Percentiles rank a stretch among this genome's conserved stretches.
Conservation (phyloP, 2,797 vertebrate genomes). For the Phylloscopus collybita region DNA sequence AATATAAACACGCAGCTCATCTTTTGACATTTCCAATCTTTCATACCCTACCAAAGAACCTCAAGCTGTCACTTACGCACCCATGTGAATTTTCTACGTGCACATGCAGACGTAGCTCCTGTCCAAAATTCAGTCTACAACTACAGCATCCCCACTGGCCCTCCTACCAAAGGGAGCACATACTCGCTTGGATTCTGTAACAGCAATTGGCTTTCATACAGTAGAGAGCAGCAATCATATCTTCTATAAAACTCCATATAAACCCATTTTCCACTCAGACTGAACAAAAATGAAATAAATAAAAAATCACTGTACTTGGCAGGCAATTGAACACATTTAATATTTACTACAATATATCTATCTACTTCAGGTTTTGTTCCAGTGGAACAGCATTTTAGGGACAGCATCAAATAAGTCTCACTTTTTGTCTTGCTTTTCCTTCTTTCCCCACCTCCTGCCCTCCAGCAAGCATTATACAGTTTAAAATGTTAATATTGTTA, state of each 20-base stretch:
- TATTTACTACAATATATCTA: conserved; percentile 1
- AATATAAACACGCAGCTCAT: not conserved
- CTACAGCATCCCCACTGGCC: not conserved
- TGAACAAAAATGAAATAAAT: not conserved
- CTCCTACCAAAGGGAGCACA: not conserved
- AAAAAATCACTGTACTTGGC: not conserved
- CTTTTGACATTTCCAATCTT: not conserved
- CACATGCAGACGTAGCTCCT: accelerated
- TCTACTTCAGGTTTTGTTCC: conserved; percentile 15
- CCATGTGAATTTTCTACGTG: accelerated
- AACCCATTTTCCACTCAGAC: not conserved
- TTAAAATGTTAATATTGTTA: conserved; percentile 23
- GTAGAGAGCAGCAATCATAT: not conserved
- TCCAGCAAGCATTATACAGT: conserved; percentile 6
- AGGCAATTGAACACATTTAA: not conserved
- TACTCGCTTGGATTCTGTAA: not conserved
- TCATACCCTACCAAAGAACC: not conserved
- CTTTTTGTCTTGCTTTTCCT: not conserved
- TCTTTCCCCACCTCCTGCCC: not conserved
- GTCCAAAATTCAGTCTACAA: not conserved
- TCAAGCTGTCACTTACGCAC: not conserved
- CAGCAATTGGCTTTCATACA: not conserved
- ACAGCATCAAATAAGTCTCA: conserved; percentile 33
- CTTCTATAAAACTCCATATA: not conserved
- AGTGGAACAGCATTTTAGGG: conserved; percentile 28